phyloP scores from a whole-genome alignment of 2,888 invertebrate genomes.

The Stegana nigrithorax region DNA sequence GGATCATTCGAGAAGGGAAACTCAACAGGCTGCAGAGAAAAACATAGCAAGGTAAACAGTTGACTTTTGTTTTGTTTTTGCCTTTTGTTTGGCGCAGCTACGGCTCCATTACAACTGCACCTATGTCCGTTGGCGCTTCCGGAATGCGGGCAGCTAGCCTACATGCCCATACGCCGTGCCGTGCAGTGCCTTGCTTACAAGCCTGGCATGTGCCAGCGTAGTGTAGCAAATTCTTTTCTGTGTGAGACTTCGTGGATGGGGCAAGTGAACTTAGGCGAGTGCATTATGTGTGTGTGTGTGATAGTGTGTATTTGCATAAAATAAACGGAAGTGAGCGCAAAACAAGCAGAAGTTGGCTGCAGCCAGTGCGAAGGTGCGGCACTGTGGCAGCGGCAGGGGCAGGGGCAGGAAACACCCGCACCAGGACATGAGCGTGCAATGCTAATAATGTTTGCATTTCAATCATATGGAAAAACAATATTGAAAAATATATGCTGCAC shows the following conservation, averaged over 20 bases:
- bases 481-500: slow-evolving; percentile 33
- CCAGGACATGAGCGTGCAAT: slow-evolving; percentile 10
- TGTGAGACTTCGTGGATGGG: not conserved
- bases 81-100: slow-evolving; percentile 18
- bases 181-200: not conserved
- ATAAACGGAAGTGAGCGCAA: slow-evolving; percentile 31
- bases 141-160: not conserved
- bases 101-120: slow-evolving; percentile 30
- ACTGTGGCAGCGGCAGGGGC: not conserved
- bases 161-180: too few species aligned
- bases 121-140: slow-evolving; percentile 12
- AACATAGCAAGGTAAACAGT: slow-evolving; percentile 20
- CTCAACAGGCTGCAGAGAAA: not conserved
- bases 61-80: slow-evolving; percentile 19
- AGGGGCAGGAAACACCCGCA: not conserved
- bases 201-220: not conserved
- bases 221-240: not conserved
- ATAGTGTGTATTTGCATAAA: slow-evolving; percentile 34
- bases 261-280: slow-evolving; percentile 29
- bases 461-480: slow-evolving; percentile 51
- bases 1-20: too few species aligned
- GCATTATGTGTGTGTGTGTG: slow-evolving; percentile 41
- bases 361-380: not conserved
- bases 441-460: slow-evolving; percentile 48
- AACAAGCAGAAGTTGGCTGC: slow-evolving; percentile 6